phyloP scores from a whole-genome alignment of 35 echinoderm and acorn worm species.

The Ophioderma brevispina region DNA sequence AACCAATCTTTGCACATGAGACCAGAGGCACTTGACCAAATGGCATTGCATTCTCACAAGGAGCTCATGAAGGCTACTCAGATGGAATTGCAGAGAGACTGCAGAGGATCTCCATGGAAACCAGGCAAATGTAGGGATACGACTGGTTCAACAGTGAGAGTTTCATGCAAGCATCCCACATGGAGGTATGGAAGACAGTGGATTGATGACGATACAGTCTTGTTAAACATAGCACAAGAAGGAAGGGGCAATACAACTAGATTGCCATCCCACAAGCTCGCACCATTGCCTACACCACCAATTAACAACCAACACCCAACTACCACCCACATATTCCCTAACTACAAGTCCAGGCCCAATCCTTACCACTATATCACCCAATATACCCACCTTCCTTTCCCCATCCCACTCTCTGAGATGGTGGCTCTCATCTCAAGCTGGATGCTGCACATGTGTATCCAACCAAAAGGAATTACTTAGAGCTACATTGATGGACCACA shows the following conservation, averaged over 20 bases:
- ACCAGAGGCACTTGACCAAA: slow-evolving; percentile 18
- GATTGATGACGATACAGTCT: slow-evolving; percentile 10
- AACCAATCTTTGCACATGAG: slow-evolving; percentile 46
- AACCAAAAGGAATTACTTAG: slow-evolving; percentile 19
- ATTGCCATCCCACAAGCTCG: background rate
- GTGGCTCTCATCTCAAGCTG: background rate
- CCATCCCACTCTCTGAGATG: background rate
- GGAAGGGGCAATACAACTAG: no score
- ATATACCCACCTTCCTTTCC: background rate
- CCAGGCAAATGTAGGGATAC: background rate
- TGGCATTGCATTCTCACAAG: slow-evolving; percentile 14
- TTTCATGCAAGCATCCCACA: background rate
- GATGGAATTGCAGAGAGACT: background rate
- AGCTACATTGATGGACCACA: slow-evolving; percentile 24
- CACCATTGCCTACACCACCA: background rate
- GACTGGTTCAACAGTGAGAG: background rate
- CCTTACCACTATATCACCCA: background rate
- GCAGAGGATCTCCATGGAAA: background rate
- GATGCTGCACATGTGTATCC: background rate
- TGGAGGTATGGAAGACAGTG: slow-evolving; percentile 6
- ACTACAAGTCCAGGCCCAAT: background rate
- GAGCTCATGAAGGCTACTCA: background rate
- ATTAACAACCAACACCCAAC: background rate
- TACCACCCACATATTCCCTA: background rate
- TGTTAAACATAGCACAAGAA: background rate